These are phyloP conservation scores for Acanthiza pusilla DNA, from an alignment of 2,797 vertebrate species.

Conservation along the genomic window DNA sequence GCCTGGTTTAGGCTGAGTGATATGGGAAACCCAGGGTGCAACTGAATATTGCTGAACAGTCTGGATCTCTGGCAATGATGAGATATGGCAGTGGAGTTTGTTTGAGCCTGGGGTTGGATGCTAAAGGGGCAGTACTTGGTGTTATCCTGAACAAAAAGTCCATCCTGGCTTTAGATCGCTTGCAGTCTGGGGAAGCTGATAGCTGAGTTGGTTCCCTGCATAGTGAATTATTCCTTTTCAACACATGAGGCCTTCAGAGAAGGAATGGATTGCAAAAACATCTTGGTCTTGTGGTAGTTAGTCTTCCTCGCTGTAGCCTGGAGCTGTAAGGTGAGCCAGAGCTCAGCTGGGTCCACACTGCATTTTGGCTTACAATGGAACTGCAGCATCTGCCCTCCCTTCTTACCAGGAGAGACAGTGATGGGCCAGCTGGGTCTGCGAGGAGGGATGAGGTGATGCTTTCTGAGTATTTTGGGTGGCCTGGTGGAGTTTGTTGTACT, in stretches of 20 bases:
- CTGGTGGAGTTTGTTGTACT: not conserved
- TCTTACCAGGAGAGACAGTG: not conserved
- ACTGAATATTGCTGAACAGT: rapidly evolving
- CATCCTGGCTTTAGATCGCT: not conserved
- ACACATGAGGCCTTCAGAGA: not conserved
- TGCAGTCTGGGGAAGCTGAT: not conserved
- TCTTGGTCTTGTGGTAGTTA: not conserved
- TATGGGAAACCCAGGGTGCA: not conserved
- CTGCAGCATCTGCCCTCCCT: not conserved
- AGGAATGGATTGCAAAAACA: not conserved
- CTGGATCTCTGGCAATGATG: not conserved
- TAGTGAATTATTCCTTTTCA: not conserved
- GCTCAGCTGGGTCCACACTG: not conserved
- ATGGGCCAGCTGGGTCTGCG: not conserved
- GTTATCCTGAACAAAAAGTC: not conserved
- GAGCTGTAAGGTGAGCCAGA: not conserved
- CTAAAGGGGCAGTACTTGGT: rapidly evolving
- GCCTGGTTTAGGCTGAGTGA: not conserved
- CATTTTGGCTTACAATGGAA: not conserved
- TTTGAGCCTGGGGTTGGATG: not conserved
- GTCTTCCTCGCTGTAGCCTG: not conserved
- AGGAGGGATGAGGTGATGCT: not conserved
- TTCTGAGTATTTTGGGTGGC: not conserved
- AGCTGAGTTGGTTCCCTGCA: not conserved
- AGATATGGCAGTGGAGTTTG: not conserved